A percentile compares a stretch with the other conserved stretches of the same genome.
Evolutionary conservation across 2,888 invertebrate genomes (phyloP).

Genomic region (Phyto melanocephala): DNA sequence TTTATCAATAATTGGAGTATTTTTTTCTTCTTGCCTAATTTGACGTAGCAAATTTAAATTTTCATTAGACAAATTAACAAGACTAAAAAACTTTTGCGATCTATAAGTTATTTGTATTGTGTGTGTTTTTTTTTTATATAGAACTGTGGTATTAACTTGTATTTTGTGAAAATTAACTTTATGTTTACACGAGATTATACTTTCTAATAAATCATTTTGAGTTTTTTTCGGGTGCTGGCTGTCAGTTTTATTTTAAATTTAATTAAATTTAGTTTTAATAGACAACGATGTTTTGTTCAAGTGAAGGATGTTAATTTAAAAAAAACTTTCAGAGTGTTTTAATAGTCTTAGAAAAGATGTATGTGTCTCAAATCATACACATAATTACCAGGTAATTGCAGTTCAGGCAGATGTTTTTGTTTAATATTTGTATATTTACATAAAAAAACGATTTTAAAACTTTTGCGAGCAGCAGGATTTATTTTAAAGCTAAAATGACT

Average conservation of each 20-base stretch:
- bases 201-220: conserved; percentile 67
- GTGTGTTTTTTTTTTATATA: background rate
- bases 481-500: too few species aligned
- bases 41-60: conserved; percentile 55
- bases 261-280: conserved; percentile 20
- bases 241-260: conserved; percentile 4
- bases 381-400: too few species aligned
- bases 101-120: background rate
- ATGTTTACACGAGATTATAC: conserved; percentile 77
- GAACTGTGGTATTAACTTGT: conserved; percentile 71
- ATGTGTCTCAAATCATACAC: too few species aligned
- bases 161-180: conserved; percentile 71
- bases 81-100: conserved; percentile 11
- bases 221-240: background rate
- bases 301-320: background rate
- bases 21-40: background rate
- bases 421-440: too few species aligned
- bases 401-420: too few species aligned
- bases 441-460: too few species aligned
- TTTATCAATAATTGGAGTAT: conserved; percentile 35
- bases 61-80: conserved; percentile 66
- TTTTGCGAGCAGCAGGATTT: too few species aligned
- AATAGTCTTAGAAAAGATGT: background rate
- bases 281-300: background rate
- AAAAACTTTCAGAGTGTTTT: background rate